These are phyloP conservation scores for Drosophila virilis DNA, from an alignment of 1,140 invertebrate species.

Conservation along the genomic window DNA sequence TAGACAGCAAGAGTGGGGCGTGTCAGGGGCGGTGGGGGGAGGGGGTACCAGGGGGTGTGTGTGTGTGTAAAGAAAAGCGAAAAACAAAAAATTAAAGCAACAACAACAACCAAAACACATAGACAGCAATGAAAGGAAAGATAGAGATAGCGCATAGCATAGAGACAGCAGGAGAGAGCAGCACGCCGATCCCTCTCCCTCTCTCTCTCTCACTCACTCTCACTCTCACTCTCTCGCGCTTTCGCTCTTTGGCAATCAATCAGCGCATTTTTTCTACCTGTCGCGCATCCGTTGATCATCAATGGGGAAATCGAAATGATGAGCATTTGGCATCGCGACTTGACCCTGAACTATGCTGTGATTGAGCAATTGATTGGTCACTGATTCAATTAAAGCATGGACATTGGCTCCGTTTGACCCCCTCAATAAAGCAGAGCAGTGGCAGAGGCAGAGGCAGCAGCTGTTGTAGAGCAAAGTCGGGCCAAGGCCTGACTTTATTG, in stretches of 20 bases:
- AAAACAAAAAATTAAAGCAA: background rate
- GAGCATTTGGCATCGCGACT: constrained; percentile 1
- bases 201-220: too few species aligned
- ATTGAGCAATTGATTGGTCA: constrained; percentile 9
- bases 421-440: constrained; percentile 5
- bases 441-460: background rate
- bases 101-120: constrained; percentile 36
- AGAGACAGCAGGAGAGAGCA: background rate
- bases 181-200: background rate
- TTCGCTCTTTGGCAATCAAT: constrained; percentile 31
- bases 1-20: constrained; percentile 7
- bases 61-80: constrained; percentile 28
- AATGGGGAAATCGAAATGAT: constrained; percentile 42
- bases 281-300: constrained; percentile 32
- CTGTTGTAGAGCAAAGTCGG: background rate
- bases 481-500: background rate
- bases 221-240: background rate
- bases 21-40: constrained; percentile 13
- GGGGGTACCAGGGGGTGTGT: background rate
- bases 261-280: constrained; percentile 35
- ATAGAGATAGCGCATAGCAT: constrained; percentile 8
- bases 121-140: constrained; percentile 13
- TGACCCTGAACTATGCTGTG: constrained; percentile 42
- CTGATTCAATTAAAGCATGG: constrained; percentile 34
- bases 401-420: background rate